Conservation (phyloP, 2,797 vertebrate genomes). For the Bucorvus abyssinicus region DNA sequence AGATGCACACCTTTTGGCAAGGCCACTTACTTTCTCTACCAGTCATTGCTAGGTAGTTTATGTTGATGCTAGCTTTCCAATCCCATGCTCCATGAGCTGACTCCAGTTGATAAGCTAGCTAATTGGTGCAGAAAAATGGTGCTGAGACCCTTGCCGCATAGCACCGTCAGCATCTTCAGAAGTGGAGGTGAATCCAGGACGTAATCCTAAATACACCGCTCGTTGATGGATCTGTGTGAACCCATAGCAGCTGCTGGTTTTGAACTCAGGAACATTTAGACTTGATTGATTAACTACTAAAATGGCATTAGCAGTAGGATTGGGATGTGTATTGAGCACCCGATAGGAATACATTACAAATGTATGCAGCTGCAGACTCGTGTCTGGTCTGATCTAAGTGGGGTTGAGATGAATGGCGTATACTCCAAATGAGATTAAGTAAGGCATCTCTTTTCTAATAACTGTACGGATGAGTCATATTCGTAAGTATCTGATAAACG, state of each 20-base stretch:
- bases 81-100: not conserved
- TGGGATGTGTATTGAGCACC: constrained; percentile 5
- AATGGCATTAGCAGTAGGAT: not conserved
- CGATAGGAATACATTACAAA: not conserved
- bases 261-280: not conserved
- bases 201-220: not conserved
- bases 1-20: not conserved
- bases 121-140: not conserved
- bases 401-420: not conserved
- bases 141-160: not conserved
- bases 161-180: not conserved
- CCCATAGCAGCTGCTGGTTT: constrained; percentile 8
- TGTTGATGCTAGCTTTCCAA: not conserved
- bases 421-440: not conserved
- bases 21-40: not conserved
- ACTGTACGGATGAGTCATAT: not conserved
- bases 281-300: constrained; percentile 46
- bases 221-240: not conserved
- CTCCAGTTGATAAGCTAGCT: constrained; percentile 4
- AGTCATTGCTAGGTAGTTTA: not conserved
- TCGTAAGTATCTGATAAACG: not conserved
- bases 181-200: not conserved
- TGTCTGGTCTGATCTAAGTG: not conserved
- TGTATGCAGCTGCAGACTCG: not conserved
- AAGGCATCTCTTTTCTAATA: not conserved